Base-by-base conservation (phyloP, 2,113 vertebrate species). In the Xenopus tropicalis region DNA sequence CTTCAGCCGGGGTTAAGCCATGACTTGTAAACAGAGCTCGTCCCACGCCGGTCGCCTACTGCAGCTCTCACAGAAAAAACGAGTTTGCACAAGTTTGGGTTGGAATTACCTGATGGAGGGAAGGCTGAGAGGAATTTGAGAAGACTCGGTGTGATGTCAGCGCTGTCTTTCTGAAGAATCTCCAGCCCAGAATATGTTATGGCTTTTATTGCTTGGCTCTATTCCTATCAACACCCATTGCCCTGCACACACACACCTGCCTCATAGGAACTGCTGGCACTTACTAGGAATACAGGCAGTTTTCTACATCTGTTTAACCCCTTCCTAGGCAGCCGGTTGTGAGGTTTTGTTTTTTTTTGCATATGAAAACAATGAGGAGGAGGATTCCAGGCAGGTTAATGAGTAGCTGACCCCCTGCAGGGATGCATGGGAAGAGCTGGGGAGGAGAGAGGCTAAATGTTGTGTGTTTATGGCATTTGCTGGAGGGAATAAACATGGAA, bases 31-130 rank as follows among this genome's bases (percentile, higher is more conserved):
- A 46, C 52, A 72, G 21, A 51, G 24, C 29, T 11, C 21, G 23
- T 2, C 46, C 5, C n/a, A 64, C 22, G 1, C 22, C 3, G 5
- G 13, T 43, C 79, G 73, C 78, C 29, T 37, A 37, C 29, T 37
- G 29, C 29, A 37, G 12, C 16, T 48, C 46, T 48, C 12, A 54
- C 77, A 83, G 52, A 19, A 59, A 78, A 79, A 88, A 79, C 88
- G 87, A 90, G 89, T 90, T 84, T 81, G 84, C 85, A 87, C 88
- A 86, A 88, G 86, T 84, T 81, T 83, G 81, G 84, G 79, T 82
- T 83, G 85, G 83, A 88, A 90, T 89, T 88, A 92, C 90, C 91
- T 91, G 89, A 83, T 85, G 82, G 85, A 85, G 22, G 14, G 82
- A 71, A 68, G 82, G 80, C 82, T 79, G 65, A 82, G 79, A 82